Evolutionary conservation across 2,113 vertebrate genomes (phyloP).

Genomic region (Engraulis encrasicolus): DNA sequence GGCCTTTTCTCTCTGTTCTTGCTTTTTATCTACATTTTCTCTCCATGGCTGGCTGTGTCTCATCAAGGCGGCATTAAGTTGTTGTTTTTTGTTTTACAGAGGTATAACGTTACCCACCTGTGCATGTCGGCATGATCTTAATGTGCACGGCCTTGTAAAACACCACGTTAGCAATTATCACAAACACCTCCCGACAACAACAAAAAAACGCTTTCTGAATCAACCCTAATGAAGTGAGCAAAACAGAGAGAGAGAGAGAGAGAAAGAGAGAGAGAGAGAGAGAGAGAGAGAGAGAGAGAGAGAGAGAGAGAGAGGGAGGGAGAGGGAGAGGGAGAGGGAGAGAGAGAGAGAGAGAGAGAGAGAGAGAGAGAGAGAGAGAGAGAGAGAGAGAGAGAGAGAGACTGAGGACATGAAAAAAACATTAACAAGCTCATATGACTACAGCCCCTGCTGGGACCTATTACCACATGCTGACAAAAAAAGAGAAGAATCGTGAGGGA

Average conservation of each 20-base stretch:
- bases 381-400: not conserved
- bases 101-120: constrained; percentile 41
- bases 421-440: constrained; percentile 49
- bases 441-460: constrained; percentile 43
- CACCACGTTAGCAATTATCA: constrained; percentile 43
- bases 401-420: constrained; percentile 22
- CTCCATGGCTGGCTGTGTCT: not conserved
- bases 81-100: not conserved
- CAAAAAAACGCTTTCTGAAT: constrained; percentile 8
- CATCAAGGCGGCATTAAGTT: not conserved
- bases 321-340: too few relatives aligned
- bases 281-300: too few relatives aligned
- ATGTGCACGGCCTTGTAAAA: constrained; percentile 43
- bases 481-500: too few relatives aligned
- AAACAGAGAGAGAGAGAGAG: not conserved
- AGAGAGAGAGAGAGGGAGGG: too few relatives aligned
- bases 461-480: constrained; percentile 35
- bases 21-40: too few relatives aligned
- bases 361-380: too few relatives aligned
- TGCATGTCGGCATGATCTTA: constrained; percentile 21
- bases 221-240: constrained; percentile 29
- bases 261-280: too few relatives aligned
- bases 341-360: too few relatives aligned
- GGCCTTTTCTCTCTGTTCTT: too few relatives aligned
- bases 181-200: constrained; percentile 17